phyloP scores from a whole-genome alignment of 2,888 invertebrate genomes.

The Netelia fuscicornis region DNA sequence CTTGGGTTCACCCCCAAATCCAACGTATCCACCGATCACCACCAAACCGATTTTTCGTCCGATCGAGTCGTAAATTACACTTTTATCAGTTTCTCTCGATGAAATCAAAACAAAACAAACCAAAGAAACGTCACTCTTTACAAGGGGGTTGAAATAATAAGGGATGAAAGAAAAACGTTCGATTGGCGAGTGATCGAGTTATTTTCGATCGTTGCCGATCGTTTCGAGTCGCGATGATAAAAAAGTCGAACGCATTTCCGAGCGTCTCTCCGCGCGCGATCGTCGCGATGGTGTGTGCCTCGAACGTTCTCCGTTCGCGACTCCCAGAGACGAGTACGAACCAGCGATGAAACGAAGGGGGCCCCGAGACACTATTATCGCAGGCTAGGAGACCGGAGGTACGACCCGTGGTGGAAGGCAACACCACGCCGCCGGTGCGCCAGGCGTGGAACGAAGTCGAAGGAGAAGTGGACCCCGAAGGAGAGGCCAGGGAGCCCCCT shows the following conservation, averaged over 20 bases:
- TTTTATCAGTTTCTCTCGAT: too few species aligned
- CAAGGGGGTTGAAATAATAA: too few species aligned
- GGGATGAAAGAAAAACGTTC: too few species aligned
- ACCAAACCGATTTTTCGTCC: too few species aligned
- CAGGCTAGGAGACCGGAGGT: conserved; percentile 70
- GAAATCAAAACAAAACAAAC: too few species aligned
- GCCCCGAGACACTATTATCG: conserved; percentile 78
- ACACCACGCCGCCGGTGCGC: conserved; percentile 67
- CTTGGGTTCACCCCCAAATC: too few species aligned
- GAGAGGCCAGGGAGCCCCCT: conserved; percentile 82
- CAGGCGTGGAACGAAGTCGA: conserved; percentile 60
- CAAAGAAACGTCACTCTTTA: too few species aligned
- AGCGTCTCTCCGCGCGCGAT: conserved; percentile 17
- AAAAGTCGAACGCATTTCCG: conserved; percentile 6
- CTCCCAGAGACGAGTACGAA: conserved; percentile 51
- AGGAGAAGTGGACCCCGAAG: conserved; percentile 81
- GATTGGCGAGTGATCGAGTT: conserved; percentile 27
- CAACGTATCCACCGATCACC: too few species aligned
- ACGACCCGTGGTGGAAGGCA: conserved; percentile 68
- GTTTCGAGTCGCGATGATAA: conserved; percentile 13
- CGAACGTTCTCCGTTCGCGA: not conserved
- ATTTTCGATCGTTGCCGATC: conserved; percentile 43
- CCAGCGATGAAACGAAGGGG: conserved; percentile 72
- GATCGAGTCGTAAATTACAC: too few species aligned
- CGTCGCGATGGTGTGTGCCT: conserved; percentile 47